Conservation (phyloP, 2,888 invertebrate species). For the Pardosa pseudoannulata region DNA sequence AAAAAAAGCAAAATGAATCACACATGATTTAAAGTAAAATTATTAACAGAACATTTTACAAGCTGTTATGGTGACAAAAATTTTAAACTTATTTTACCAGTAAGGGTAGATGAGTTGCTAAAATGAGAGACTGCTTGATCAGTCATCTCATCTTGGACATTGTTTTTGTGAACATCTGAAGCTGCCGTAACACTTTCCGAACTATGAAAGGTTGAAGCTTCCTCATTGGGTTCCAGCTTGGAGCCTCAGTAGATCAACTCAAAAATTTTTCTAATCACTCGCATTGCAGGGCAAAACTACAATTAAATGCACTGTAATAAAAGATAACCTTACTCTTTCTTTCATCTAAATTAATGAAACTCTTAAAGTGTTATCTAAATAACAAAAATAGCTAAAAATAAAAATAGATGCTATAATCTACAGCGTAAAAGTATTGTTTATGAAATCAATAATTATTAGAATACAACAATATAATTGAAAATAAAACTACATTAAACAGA, state of each 20-base stretch:
- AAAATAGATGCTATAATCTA: too few species aligned
- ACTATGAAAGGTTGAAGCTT: slow-evolving; percentile 59
- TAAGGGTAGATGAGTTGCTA: slow-evolving; percentile 68
- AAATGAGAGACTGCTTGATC: slow-evolving; percentile 53
- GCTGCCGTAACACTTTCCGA: slow-evolving; percentile 41
- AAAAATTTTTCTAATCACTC: slow-evolving; percentile 24
- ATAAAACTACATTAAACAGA: too few species aligned
- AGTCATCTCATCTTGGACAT: slow-evolving; percentile 68
- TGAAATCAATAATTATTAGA: too few species aligned
- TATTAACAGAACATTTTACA: too few species aligned
- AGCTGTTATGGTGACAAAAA: too few species aligned
- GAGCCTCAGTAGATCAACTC: slow-evolving; percentile 42
- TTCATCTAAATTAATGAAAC: slow-evolving; percentile 2
- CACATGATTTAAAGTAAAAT: too few species aligned
- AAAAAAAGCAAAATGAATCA: too few species aligned
- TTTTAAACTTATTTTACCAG: too few species aligned
- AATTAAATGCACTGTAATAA: background rate
- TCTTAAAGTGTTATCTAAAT: background rate
- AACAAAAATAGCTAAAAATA: too few species aligned
- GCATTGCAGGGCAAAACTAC: background rate
- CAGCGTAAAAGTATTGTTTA: too few species aligned
- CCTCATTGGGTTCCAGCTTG: slow-evolving; percentile 70
- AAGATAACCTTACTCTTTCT: background rate
- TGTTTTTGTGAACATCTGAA: slow-evolving; percentile 56
- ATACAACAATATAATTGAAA: too few species aligned